These are phyloP conservation scores for Nixonia krombeini DNA, from an alignment of 1,140 invertebrate genomes.

Conservation along the genomic window DNA sequence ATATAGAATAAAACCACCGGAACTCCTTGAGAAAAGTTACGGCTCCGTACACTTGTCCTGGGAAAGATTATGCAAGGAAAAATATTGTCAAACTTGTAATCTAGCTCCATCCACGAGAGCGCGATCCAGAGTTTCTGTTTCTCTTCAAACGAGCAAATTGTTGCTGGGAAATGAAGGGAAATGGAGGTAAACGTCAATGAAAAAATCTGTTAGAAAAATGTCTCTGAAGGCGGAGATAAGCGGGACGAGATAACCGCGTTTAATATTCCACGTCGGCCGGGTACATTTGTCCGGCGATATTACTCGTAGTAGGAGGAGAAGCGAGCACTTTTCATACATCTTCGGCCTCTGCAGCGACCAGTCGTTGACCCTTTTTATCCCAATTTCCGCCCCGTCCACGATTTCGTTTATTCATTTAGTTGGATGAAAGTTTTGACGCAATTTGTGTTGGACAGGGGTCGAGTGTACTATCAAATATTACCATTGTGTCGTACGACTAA, in stretches of 20 bases:
- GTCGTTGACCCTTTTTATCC: conserved; percentile 26
- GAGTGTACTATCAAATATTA: too few species aligned
- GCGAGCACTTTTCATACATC: conserved; percentile 45
- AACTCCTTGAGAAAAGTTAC: too few species aligned
- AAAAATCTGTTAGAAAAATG: conserved; percentile 30
- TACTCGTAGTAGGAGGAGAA: conserved; percentile 9
- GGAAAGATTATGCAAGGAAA: too few species aligned
- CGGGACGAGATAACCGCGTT: conserved; percentile 24
- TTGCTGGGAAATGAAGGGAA: background rate
- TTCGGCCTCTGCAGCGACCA: conserved; percentile 17
- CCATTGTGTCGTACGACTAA: too few species aligned
- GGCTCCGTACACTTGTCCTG: too few species aligned
- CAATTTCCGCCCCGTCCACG: background rate
- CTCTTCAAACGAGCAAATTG: too few species aligned
- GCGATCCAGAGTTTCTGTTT: too few species aligned
- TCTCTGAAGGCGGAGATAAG: conserved; percentile 25
- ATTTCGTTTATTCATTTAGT: conserved; percentile 31
- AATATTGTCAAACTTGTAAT: too few species aligned
- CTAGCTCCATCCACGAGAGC: too few species aligned
- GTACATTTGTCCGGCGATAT: conserved; percentile 37
- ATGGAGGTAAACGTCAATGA: background rate
- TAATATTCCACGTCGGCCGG: conserved; percentile 31
- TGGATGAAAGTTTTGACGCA: conserved; percentile 26
- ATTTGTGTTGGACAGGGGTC: conserved; percentile 15
- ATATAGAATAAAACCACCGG: too few species aligned